phyloP scores from a whole-genome alignment of 2,797 vertebrate genomes.

The Ara ararauna region DNA sequence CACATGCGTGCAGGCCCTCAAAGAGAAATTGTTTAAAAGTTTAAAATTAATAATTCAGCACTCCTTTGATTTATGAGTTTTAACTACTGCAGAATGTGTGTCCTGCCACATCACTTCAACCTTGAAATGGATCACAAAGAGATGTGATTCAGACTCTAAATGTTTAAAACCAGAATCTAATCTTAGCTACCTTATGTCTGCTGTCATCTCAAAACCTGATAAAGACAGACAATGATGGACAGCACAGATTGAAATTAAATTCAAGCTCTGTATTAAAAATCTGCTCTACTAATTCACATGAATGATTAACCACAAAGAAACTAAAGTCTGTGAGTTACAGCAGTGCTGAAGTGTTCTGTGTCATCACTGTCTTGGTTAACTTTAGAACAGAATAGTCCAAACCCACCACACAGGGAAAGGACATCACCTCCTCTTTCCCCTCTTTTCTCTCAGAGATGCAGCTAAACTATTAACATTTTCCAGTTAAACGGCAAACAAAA shows the following conservation, averaged over 20 bases:
- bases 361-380: background rate
- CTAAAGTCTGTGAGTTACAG: background rate
- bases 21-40: background rate
- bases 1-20: background rate
- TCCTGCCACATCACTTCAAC: slow-evolving; percentile 39
- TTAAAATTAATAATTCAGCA: slow-evolving; percentile 26
- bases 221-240: slow-evolving; percentile 44
- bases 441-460: background rate
- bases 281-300: slow-evolving; percentile 27
- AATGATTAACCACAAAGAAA: slow-evolving; percentile 53
- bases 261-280: slow-evolving; percentile 28
- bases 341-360: background rate
- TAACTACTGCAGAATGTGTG: slow-evolving; percentile 4
- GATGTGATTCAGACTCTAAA: slow-evolving; percentile 44
- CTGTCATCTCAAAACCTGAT: slow-evolving; percentile 3
- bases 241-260: slow-evolving; percentile 31
- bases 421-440: background rate
- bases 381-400: background rate
- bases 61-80: slow-evolving; percentile 30
- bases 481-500: slow-evolving; percentile 45
- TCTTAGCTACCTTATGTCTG: slow-evolving; percentile 53
- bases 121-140: slow-evolving; percentile 54
- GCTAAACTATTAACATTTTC: slow-evolving; percentile 26
- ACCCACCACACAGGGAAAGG: background rate
- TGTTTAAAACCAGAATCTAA: slow-evolving; percentile 66